phyloP scores from a whole-genome alignment of 2,797 vertebrate species.

The Neosalanx taihuensis region DNA sequence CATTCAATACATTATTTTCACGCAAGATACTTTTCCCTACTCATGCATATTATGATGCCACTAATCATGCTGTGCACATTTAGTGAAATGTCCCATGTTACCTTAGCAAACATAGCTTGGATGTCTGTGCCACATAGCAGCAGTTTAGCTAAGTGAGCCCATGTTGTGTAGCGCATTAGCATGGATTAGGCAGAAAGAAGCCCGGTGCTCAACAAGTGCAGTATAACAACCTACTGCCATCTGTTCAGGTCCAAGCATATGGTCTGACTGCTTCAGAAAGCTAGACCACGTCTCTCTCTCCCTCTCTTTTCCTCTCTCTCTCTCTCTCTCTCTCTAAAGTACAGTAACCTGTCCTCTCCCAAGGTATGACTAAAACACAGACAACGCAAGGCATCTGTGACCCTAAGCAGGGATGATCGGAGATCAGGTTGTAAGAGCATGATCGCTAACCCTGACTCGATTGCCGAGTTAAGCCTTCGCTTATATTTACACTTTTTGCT shows the following conservation, averaged over 20 bases:
- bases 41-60: too few relatives aligned
- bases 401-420: background rate
- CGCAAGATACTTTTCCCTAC: too few relatives aligned
- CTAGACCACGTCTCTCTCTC: too few relatives aligned
- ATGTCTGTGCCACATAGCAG: background rate
- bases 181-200: conserved; percentile 18
- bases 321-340: too few relatives aligned
- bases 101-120: background rate
- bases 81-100: too few relatives aligned
- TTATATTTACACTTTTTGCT: too few relatives aligned
- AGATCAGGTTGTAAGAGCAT: conserved; percentile 6
- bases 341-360: background rate
- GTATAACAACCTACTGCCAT: conserved; percentile 51
- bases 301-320: too few relatives aligned
- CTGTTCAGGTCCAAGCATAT: conserved; percentile 58
- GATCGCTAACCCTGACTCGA: background rate
- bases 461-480: background rate
- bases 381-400: background rate
- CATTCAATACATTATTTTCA: too few relatives aligned
- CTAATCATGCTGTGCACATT: too few relatives aligned
- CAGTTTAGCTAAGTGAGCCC: conserved; percentile 30
- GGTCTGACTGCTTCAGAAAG: conserved; percentile 16
- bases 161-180: conserved; percentile 4
- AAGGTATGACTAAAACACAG: background rate
- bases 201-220: conserved; percentile 43